Base-by-base conservation (phyloP, 53 echinoderm and acorn worm genomes). In the Glandiceps talaboti region DNA sequence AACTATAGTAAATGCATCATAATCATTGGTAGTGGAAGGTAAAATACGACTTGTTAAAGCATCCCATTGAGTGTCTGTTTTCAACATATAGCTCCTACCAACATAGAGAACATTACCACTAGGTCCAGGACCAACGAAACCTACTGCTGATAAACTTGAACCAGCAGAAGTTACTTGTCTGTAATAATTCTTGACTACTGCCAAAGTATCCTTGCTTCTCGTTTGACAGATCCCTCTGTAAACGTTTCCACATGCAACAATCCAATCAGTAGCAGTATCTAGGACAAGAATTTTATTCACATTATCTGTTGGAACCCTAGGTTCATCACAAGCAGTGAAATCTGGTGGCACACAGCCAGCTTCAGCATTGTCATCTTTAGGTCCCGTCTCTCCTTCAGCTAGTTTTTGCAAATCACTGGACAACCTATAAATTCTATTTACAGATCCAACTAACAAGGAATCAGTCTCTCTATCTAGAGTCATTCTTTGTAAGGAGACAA, bases 211-310 rank as follows among this genome's bases (percentile, higher is more conserved):
- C 31, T 74, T n/a, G 14, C 74, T 81, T 27, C 86, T 73, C 1
- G 82, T 81, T 30, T 99, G 86, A 33, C 99, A 99, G 14, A 84
- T 81, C 0, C 99, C 99, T 74, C 91, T 93, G 31, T 84, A 99
- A 14, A 91, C 79, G 74, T 87, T 94, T 27, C 89, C 89, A 82
- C 99, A 99, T 14, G 91, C 82, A 29, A 99, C 88, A 33, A 99
- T 75, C 31, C 83, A 75, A 77, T 78, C 79, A 1, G 86, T 74
- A 30, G 79, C 45, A 30, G 73, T 33, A 85, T 94, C 91, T 14
- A 92, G 32, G 27, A 90, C 78, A 27, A 92, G 77, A 25, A 84
- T 80, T 82, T 94, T 94, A 76, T 90, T 88, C 27, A 94, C 74
- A 77, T 94, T 92, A 73, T 94, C 74, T 27, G 87, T 94, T 29